These are phyloP conservation scores for Diarsia mendica DNA, from an alignment of 2,888 invertebrate genomes.

Conservation along the genomic window DNA sequence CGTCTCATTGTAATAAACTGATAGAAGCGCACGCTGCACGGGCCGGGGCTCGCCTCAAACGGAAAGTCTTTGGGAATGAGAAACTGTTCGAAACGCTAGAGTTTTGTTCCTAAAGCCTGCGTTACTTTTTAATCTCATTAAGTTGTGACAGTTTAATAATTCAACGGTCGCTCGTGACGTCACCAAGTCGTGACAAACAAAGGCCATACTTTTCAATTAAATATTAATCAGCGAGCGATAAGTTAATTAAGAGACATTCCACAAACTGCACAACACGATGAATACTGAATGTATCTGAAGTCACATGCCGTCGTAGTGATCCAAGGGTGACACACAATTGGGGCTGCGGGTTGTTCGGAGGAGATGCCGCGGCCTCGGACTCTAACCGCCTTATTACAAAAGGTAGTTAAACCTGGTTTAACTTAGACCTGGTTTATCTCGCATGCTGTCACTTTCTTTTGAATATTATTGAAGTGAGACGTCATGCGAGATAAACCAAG, in stretches of 20 bases:
- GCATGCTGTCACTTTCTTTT: no score
- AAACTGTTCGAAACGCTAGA: conserved; percentile 25
- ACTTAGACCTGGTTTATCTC: no score
- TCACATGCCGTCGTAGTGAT: conserved; percentile 36
- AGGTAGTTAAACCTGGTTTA: no score
- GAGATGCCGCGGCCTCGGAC: no score
- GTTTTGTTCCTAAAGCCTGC: conserved; percentile 19
- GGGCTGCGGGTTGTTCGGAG: no score
- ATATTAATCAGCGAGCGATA: conserved; percentile 29
- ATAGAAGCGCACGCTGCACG: conserved; percentile 7
- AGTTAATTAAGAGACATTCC: conserved; percentile 14
- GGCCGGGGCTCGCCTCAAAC: neutral
- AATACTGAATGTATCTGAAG: conserved; percentile 40
- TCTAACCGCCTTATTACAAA: no score
- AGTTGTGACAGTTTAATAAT: conserved; percentile 33
- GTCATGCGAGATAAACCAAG: no score
- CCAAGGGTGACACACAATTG: conserved; percentile 19
- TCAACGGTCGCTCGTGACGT: neutral
- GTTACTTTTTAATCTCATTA: conserved; percentile 18
- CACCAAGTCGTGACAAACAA: neutral
- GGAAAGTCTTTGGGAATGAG: conserved; percentile 20
- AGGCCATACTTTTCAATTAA: conserved; percentile 19
- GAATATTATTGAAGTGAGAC: no score
- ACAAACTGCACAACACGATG: conserved; percentile 26
- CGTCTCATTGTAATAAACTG: conserved; percentile 6